Conservation (phyloP, 2,888 invertebrate genomes). For the Acholoe squamosa region DNA sequence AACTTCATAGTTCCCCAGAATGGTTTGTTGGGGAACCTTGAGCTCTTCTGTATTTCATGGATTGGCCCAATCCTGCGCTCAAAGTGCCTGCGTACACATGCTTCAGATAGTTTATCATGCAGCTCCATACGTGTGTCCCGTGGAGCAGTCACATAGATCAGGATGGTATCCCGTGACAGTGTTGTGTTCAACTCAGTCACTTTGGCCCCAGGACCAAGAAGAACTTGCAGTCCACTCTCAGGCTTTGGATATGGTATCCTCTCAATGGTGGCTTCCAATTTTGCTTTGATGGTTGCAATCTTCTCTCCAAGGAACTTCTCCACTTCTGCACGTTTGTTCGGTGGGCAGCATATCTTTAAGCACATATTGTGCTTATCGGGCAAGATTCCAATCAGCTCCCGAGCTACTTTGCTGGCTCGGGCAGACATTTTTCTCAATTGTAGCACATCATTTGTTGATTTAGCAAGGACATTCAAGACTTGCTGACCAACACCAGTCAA, state of each 20-base stretch:
- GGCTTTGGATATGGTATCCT: slow-evolving; percentile 47
- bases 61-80: slow-evolving; percentile 46
- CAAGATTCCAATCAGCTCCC: slow-evolving; percentile 40
- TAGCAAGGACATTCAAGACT: slow-evolving; percentile 11
- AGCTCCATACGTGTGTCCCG: slow-evolving; percentile 44
- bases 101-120: slow-evolving; percentile 32
- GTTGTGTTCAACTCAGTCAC: slow-evolving; percentile 58
- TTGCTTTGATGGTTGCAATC: slow-evolving; percentile 18
- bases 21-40: slow-evolving; percentile 44
- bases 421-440: slow-evolving; percentile 33
- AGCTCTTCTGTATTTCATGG: neutral
- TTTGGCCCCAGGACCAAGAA: slow-evolving; percentile 58
- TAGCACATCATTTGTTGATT: slow-evolving; percentile 40
- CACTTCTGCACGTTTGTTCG: slow-evolving; percentile 30
- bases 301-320: slow-evolving; percentile 47
- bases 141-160: slow-evolving; percentile 28
- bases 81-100: slow-evolving; percentile 48
- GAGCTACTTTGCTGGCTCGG: slow-evolving; percentile 10
- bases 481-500: neutral
- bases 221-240: slow-evolving; percentile 36
- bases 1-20: slow-evolving; percentile 57
- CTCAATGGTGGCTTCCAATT: slow-evolving; percentile 13
- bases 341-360: slow-evolving; percentile 51
- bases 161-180: slow-evolving; percentile 16
- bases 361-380: slow-evolving; percentile 27